Evolutionary conservation across 2,113 vertebrate species (phyloP).

Genomic region (Siniperca chuatsi): DNA sequence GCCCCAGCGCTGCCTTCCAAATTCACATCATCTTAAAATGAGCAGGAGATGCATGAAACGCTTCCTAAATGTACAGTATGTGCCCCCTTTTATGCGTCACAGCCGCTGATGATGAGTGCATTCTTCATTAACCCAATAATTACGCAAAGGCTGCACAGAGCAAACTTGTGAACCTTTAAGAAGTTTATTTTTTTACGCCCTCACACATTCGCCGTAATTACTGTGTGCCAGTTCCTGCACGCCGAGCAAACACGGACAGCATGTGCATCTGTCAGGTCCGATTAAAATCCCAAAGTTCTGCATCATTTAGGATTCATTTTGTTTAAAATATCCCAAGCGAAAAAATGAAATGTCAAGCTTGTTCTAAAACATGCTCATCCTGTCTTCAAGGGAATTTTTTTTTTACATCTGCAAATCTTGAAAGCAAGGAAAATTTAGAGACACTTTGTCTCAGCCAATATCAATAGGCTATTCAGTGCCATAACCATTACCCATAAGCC

Average conservation of each 20-base stretch:
- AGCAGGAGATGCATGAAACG: constrained; percentile 42
- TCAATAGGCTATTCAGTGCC: constrained; percentile 80
- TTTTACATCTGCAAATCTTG: constrained; percentile 62
- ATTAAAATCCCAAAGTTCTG: constrained; percentile 52
- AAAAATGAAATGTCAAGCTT: constrained; percentile 65
- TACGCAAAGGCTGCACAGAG: constrained; percentile 75
- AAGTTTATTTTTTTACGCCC: constrained; percentile 34
- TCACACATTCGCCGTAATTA: constrained; percentile 56
- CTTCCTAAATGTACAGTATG: constrained; percentile 74
- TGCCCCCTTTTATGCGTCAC: constrained; percentile 80
- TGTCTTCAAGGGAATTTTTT: constrained; percentile 55
- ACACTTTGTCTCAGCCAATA: constrained; percentile 71
- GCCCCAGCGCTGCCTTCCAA: constrained; percentile 65
- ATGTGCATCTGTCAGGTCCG: constrained; percentile 68
- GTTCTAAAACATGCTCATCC: constrained; percentile 61
- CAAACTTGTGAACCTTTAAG: constrained; percentile 63
- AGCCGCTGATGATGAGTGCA: constrained; percentile 85
- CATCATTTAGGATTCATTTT: constrained; percentile 58
- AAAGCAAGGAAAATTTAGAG: constrained; percentile 67
- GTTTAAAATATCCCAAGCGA: constrained; percentile 52
- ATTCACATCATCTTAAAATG: constrained; percentile 75
- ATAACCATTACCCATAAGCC: constrained; percentile 71
- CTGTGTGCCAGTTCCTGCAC: constrained; percentile 56
- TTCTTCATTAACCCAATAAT: constrained; percentile 89
- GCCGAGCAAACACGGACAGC: constrained; percentile 45